These are phyloP conservation scores for Poecilia gillii DNA, from an alignment of 2,797 vertebrate species.

Conservation along the genomic window DNA sequence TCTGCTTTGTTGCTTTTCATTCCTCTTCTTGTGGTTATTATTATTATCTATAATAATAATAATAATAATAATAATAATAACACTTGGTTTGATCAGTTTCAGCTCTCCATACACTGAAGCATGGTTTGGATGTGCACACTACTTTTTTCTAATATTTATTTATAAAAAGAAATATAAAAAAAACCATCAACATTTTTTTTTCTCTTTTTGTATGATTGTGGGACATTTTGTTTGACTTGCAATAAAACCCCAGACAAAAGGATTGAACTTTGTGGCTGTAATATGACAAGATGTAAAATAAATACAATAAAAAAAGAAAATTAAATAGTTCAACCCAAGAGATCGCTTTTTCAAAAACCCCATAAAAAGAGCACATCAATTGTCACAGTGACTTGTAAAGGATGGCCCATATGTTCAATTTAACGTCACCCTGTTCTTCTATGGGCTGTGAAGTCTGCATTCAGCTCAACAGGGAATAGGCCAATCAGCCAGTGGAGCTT, in stretches of 20 bases:
- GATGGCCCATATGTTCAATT: constrained; percentile 27
- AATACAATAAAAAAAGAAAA: not conserved
- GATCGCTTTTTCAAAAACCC: constrained; percentile 4
- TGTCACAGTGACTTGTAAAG: constrained; percentile 29
- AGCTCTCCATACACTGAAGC: not conserved
- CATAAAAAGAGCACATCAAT: constrained; percentile 19
- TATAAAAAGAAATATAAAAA: not conserved
- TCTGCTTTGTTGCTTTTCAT: not conserved
- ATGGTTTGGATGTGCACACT: not conserved
- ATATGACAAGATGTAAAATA: not conserved
- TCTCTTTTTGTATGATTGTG: too few species aligned
- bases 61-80: too few species aligned
- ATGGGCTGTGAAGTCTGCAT: constrained; percentile 17
- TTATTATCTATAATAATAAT: too few species aligned
- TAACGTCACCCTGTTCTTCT: constrained; percentile 30
- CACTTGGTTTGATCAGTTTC: not conserved
- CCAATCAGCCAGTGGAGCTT: constrained; percentile 50
- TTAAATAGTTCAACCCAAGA: not conserved
- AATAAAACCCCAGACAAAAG: not conserved
- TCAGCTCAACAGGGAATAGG: constrained; percentile 40
- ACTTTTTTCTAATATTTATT: not conserved
- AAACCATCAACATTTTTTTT: not conserved
- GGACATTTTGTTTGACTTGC: not conserved
- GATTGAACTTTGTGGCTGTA: not conserved
- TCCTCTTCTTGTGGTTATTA: not conserved